Evolutionary conservation across 2,113 vertebrate species (phyloP).

Genomic region (Pelusios castaneus): DNA sequence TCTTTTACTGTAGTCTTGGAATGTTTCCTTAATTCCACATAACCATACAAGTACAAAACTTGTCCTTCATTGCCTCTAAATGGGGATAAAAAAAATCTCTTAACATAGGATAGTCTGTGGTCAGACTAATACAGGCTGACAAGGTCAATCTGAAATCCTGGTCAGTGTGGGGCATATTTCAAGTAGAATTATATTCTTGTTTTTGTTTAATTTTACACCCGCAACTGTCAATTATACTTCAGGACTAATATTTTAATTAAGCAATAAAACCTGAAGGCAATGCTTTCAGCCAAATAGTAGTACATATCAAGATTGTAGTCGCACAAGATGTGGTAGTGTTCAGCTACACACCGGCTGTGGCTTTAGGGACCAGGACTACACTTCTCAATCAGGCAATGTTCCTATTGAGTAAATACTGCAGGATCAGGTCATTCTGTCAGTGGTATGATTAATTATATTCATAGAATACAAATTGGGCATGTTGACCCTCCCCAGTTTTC

Average conservation of each 20-base stretch:
- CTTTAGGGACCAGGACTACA: background rate
- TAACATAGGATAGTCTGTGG: background rate
- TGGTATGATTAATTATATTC: background rate
- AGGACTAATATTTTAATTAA: background rate
- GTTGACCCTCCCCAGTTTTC: background rate
- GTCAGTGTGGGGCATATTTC: background rate
- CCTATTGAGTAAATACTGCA: background rate
- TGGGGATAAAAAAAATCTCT: background rate
- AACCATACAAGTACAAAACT: background rate
- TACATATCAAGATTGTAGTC: background rate
- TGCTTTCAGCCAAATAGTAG: background rate
- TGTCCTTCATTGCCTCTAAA: background rate
- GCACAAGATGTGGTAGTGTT: accelerated
- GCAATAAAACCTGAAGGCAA: background rate
- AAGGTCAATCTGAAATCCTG: background rate
- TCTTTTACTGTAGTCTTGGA: conserved; percentile 6
- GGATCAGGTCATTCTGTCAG: background rate
- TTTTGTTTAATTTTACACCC: background rate
- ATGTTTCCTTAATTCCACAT: background rate
- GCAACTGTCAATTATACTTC: background rate
- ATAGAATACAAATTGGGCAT: background rate
- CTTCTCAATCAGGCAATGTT: background rate
- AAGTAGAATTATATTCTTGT: background rate
- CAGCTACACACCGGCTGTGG: background rate
- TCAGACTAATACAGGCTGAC: background rate